Evolutionary conservation across 2,797 vertebrate species (phyloP).

Genomic region (Ceryle rudis): DNA sequence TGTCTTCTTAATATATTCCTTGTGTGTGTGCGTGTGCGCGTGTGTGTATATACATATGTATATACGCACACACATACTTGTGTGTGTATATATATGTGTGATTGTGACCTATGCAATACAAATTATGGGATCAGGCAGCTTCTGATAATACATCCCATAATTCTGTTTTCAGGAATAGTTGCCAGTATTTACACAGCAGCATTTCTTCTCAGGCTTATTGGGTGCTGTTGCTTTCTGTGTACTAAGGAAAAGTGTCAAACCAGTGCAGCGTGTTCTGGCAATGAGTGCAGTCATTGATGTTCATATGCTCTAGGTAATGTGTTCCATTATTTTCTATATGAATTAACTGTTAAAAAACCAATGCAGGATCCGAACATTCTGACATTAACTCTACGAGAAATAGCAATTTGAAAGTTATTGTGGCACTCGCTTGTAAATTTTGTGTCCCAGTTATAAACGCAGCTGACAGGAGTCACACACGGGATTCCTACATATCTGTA

Average conservation of each 20-base stretch:
- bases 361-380: conserved; percentile 60
- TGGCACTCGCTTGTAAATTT: conserved; percentile 77
- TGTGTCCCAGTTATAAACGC: conserved; percentile 68
- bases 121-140: conserved; percentile 82
- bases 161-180: conserved; percentile 86
- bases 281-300: conserved; percentile 71
- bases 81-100: conserved; percentile 80
- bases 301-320: conserved; percentile 64
- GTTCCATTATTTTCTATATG: conserved; percentile 62
- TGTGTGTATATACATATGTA: conserved; percentile 71
- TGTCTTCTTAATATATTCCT: conserved; percentile 83
- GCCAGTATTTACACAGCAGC: conserved; percentile 88
- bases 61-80: conserved; percentile 71
- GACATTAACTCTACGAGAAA: conserved; percentile 61
- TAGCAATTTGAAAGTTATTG: conserved; percentile 60
- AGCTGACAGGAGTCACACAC: conserved; percentile 51
- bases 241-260: conserved; percentile 78
- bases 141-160: conserved; percentile 82
- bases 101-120: conserved; percentile 92
- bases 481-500: conserved; percentile 69
- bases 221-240: conserved; percentile 86
- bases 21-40: conserved; percentile 69
- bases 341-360: conserved; percentile 57
- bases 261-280: conserved; percentile 73
- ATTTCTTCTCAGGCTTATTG: conserved; percentile 86